These are phyloP conservation scores for Sylvilagus floridanus DNA, from an alignment of 2,797 vertebrate species.

Conservation along the genomic window DNA sequence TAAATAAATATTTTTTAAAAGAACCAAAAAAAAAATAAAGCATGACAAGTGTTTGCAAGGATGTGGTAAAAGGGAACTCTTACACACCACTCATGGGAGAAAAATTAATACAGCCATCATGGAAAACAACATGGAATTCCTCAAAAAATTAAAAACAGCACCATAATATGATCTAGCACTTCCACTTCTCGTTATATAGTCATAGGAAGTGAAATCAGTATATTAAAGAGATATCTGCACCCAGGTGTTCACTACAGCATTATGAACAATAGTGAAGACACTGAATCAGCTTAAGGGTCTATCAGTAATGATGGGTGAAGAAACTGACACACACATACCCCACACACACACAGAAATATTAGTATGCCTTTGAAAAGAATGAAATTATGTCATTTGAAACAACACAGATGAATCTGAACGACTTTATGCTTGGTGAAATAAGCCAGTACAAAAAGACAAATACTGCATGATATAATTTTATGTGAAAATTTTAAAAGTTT, in stretches of 20 bases:
- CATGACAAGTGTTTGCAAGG: not conserved
- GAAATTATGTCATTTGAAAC: not conserved
- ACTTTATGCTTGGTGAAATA: not conserved
- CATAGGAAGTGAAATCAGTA: not conserved
- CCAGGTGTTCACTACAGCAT: not conserved
- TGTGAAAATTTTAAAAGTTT: not conserved
- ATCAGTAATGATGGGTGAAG: not conserved
- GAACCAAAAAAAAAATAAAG: no score
- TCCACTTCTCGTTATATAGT: not conserved
- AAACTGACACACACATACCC: no score
- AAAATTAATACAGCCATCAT: not conserved
- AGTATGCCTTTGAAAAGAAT: not conserved
- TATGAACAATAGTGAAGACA: not conserved
- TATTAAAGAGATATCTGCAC: no score
- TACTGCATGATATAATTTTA: not conserved
- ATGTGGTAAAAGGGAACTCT: not conserved
- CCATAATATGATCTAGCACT: not conserved
- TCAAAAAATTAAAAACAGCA: constrained; percentile 12
- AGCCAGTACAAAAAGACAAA: not conserved
- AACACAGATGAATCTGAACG: not conserved
- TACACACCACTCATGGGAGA: not conserved
- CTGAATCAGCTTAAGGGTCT: not conserved
- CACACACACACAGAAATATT: not conserved
- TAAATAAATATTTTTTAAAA: no score
- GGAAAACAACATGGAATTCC: not conserved